Conservation (phyloP, 2,888 invertebrate species). For the Caenorhabditis japonica region DNA sequence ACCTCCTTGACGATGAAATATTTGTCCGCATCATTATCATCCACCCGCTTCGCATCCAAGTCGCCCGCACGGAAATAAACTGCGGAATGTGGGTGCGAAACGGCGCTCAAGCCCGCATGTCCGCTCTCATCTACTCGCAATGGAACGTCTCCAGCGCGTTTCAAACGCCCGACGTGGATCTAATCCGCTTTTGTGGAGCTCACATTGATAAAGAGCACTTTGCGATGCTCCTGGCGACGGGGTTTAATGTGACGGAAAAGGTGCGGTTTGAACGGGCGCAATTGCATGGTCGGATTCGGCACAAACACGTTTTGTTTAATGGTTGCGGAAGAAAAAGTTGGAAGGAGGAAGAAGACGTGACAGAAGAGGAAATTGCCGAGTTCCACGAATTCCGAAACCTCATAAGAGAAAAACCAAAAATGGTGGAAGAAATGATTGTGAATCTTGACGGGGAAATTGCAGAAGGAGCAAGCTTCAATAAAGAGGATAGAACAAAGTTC, state of each 20-base stretch:
- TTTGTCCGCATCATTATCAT: slow-evolving; percentile 59
- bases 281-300: background rate
- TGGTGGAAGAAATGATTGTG: slow-evolving; percentile 13
- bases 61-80: slow-evolving; percentile 62
- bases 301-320: background rate
- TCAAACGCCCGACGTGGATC: slow-evolving; percentile 65
- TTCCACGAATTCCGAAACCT: background rate
- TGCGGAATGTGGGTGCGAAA: slow-evolving; percentile 73
- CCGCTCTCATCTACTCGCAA: slow-evolving; percentile 64
- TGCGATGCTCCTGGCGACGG: slow-evolving; percentile 40
- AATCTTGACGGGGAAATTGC: slow-evolving; percentile 6
- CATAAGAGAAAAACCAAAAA: slow-evolving; percentile 3
- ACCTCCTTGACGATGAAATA: slow-evolving; percentile 36
- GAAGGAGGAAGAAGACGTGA: background rate
- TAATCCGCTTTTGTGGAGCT: slow-evolving; percentile 64
- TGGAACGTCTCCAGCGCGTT: slow-evolving; percentile 63
- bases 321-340: slow-evolving; percentile 2
- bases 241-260: slow-evolving; percentile 61
- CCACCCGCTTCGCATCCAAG: slow-evolving; percentile 69
- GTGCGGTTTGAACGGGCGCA: slow-evolving; percentile 14
- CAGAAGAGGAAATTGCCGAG: background rate
- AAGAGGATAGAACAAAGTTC: too few species aligned
- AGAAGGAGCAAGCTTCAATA: background rate
- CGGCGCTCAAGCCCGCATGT: slow-evolving; percentile 62
- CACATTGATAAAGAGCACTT: slow-evolving; percentile 62